Evolutionary conservation across 2,113 vertebrate genomes (phyloP).

Genomic region (Platanista minor): DNA sequence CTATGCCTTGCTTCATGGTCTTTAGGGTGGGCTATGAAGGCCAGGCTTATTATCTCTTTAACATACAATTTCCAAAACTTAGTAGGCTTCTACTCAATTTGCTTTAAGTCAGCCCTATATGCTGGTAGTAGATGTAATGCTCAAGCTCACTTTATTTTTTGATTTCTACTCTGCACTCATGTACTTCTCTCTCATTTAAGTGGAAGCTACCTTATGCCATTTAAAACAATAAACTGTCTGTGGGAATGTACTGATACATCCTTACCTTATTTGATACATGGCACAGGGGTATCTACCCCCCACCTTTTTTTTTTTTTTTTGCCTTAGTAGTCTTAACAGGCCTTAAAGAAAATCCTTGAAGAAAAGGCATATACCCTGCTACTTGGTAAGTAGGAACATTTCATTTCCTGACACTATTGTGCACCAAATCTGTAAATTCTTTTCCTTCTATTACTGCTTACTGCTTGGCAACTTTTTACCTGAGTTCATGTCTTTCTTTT

Average conservation of each 20-base stretch:
- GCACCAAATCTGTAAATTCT: background rate
- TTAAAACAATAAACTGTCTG: background rate
- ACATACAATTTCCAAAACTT: background rate
- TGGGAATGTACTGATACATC: background rate
- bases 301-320: background rate
- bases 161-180: background rate
- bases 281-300: accelerated
- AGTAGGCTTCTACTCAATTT: background rate
- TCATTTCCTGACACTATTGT: background rate
- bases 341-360: background rate
- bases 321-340: background rate
- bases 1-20: background rate
- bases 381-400: background rate
- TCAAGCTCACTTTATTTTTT: background rate
- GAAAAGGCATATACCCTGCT: background rate
- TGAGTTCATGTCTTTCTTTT: background rate
- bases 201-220: background rate
- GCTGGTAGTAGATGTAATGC: background rate
- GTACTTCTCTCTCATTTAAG: background rate
- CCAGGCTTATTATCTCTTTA: background rate
- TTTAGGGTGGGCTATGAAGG: background rate
- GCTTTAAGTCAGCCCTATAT: background rate
- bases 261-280: background rate
- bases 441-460: background rate
- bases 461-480: background rate